A percentile compares a stretch with the other conserved stretches of the same genome.
These are phyloP conservation scores for Drosophila cyrtoloma DNA, from an alignment of 2,888 invertebrate genomes.

Conservation along the genomic window DNA sequence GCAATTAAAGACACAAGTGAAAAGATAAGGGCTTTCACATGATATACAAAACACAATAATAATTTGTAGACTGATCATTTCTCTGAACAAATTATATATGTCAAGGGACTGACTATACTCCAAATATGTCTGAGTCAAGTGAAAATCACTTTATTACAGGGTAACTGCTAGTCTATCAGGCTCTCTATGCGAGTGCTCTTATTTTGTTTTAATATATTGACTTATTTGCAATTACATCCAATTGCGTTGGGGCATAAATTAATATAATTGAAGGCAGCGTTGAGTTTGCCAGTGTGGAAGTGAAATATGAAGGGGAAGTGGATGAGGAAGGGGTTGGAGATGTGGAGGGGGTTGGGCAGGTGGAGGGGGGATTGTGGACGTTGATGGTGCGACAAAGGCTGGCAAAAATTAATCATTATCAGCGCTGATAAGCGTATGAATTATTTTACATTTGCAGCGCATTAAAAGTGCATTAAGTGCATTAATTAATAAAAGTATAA, in stretches of 20 bases:
- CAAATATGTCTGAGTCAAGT: background rate
- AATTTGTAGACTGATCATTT: background rate
- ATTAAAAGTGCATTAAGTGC: constrained; percentile 77
- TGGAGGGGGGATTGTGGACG: background rate
- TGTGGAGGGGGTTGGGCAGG: constrained; percentile 1
- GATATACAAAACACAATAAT: background rate
- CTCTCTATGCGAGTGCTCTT: background rate
- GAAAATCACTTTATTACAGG: background rate
- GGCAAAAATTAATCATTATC: constrained; percentile 73
- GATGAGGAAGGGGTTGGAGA: background rate
- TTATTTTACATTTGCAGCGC: constrained; percentile 73
- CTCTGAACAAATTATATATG: background rate
- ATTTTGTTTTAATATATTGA: constrained; percentile 14
- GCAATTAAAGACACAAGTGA: background rate
- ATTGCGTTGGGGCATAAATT: constrained; percentile 57
- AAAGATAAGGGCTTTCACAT: background rate
- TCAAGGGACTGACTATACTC: background rate
- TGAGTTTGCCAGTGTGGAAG: constrained; percentile 44
- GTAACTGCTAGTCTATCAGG: background rate
- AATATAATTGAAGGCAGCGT: constrained; percentile 63
- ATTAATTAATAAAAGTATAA: constrained; percentile 66
- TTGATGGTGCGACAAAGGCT: constrained; percentile 50
- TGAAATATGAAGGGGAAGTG: constrained; percentile 11
- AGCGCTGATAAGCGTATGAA: constrained; percentile 73
- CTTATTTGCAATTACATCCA: constrained; percentile 51